Evolutionary conservation across 2,888 invertebrate species (phyloP), one percentile per base, ranked within the genome.

Genomic region (Pemphredon lugubris): DNA sequence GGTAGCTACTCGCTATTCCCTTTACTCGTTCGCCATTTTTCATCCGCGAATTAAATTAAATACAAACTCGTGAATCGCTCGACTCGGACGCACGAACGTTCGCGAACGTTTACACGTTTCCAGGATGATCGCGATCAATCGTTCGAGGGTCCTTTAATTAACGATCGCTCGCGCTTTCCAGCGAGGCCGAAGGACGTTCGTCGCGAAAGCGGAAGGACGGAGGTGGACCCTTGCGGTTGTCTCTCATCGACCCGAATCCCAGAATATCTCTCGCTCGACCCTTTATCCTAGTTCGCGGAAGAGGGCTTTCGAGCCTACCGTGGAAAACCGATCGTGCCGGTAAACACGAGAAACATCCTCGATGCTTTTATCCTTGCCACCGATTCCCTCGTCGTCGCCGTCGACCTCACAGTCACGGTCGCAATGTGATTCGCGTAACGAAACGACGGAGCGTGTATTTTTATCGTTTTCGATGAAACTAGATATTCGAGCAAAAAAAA

Each of bases 121-220:
- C n/a, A n/a, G n/a, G n/a, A n/a, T n/a, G n/a, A n/a, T n/a, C n/a
- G n/a, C n/a, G n/a, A n/a, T n/a, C n/a, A n/a, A 53, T 45, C 61
- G 57, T 68, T 58, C 48, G 42, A 58, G 47, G n/a, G 23, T 37
- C 21, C 23, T 55, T 69, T 69, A 71, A 68, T 69, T 69, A 69
- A 72, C 47, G 53, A 72, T 72, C 61, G 54, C 69, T 53, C 47
- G 47, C 30, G 23, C 18, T n/a, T 20, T 9, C 34, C 55, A 54
- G 69, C 55, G 45, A 53, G 58, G 42, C 44, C 18, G 34, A 42
- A 55, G 69, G 40, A 37, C 30, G 16, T 37, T 45, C 5, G 37
- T 50, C 16, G 30, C 21, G 34, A 26, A 13, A 51, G 16, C 14
- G 32, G 55, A 21, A 34, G 59, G 20, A 14, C n/a, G 21, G 11